Conservation (phyloP, 2,888 invertebrate genomes). For the Leptinotarsa juncta region DNA sequence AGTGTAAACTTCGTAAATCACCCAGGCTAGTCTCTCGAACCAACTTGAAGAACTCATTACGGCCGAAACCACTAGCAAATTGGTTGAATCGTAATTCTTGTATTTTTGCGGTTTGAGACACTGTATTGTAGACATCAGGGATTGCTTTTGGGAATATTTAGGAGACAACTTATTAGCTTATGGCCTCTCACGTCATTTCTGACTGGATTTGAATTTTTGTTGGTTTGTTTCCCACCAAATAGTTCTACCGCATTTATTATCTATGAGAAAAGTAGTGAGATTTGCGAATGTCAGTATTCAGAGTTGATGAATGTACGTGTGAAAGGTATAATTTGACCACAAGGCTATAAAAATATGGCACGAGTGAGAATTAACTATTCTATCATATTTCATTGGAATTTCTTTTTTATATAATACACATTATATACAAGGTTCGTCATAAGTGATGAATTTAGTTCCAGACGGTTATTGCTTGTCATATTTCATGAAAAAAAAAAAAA, state of each 20-base stretch:
- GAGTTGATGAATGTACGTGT: too few relatives aligned
- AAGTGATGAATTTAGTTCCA: too few relatives aligned
- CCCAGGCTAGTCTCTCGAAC: background rate
- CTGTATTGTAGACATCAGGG: slow-evolving; percentile 5
- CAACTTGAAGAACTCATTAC: slow-evolving; percentile 9
- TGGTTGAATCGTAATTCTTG: slow-evolving; percentile 4
- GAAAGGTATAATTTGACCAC: too few relatives aligned
- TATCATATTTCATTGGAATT: too few relatives aligned
- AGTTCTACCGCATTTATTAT: background rate
- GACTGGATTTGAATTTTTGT: background rate
- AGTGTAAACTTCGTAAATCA: slow-evolving; percentile 8
- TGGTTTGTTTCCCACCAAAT: background rate
- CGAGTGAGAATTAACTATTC: too few relatives aligned
- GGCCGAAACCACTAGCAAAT: background rate
- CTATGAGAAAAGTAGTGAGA: background rate
- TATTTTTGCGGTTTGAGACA: background rate
- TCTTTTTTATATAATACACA: too few relatives aligned
- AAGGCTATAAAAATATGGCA: too few relatives aligned
- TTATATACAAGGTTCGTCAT: too few relatives aligned
- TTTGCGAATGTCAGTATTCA: too few relatives aligned
- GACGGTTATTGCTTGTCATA: too few relatives aligned
- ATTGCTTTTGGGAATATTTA: slow-evolving; percentile 29
- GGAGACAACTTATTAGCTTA: slow-evolving; percentile 32
- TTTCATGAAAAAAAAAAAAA: too few relatives aligned
- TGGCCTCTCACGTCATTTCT: slow-evolving; percentile 22